phyloP scores from a whole-genome alignment of 2,797 vertebrate species.

The Lacerta bilineata region DNA sequence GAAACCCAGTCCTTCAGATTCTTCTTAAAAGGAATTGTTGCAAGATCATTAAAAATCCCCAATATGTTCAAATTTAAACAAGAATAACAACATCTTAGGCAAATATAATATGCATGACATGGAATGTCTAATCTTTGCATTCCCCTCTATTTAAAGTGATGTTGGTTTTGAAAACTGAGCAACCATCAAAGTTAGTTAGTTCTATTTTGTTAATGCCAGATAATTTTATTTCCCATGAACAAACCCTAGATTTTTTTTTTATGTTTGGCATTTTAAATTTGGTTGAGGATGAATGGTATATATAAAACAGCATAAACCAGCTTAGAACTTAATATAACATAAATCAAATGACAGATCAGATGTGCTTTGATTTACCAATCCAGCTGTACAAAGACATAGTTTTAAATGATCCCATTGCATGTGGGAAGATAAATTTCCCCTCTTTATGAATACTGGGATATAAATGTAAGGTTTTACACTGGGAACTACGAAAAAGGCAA shows the following conservation, averaged over 20 bases:
- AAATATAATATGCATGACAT: slow-evolving; percentile 67
- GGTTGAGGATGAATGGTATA: background rate
- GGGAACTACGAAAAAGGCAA: background rate
- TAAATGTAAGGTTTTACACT: background rate
- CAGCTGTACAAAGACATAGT: slow-evolving; percentile 3
- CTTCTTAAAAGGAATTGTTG: slow-evolving; percentile 73
- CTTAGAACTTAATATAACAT: slow-evolving; percentile 23
- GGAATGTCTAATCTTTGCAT: slow-evolving; percentile 65
- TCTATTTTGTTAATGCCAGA: slow-evolving; percentile 66
- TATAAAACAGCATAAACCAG: background rate
- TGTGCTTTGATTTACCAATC: background rate
- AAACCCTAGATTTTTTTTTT: slow-evolving; percentile 28
- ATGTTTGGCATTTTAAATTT: slow-evolving; percentile 36
- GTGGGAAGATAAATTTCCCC: too few species aligned
- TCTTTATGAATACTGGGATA: background rate
- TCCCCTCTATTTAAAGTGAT: slow-evolving; percentile 62
- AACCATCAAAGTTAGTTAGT: slow-evolving; percentile 66
- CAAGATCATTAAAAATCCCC: slow-evolving; percentile 61
- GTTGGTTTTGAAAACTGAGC: slow-evolving; percentile 74
- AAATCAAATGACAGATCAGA: background rate
- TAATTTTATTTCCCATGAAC: slow-evolving; percentile 51
- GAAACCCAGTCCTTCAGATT: slow-evolving; percentile 69
- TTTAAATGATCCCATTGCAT: too few species aligned
- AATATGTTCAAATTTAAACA: slow-evolving; percentile 68
- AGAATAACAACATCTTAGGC: slow-evolving; percentile 71